Evolutionary conservation across 2,113 vertebrate species (phyloP), one percentile per base, ranked within the genome.

Genomic region (Coregonus clupeaformis): DNA sequence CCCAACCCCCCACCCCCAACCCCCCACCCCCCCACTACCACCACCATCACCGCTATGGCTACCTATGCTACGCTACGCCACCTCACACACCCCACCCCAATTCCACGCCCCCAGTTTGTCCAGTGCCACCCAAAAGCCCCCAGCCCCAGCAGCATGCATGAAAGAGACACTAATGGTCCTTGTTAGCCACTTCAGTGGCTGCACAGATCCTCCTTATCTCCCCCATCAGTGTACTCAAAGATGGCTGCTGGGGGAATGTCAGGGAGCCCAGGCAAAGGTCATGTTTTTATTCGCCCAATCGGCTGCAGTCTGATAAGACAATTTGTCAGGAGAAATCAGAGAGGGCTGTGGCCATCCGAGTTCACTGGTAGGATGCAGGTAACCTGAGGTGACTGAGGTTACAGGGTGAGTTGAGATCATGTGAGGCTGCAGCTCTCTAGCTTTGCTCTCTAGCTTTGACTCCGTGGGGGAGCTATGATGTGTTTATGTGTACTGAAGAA

Each of bases 141-240:
- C 64, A n/a, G 47, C 52, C 25, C 91, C 90, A 87, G 75, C 66
- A 73, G 72, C 89, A 90, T 88, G 93, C 95, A 96, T 96, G 94
- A 96, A 95, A 95, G 95, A 96, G 94, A 3, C 91, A 94, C 92
- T 97, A 97, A 97, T 96, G 94, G 95, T 77, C 88, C 94, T 94
- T 92, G 93, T 93, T 94, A 91, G 87, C 91, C 93, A 95, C 94
- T 95, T 90, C 91, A 92, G 92, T 92, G 91, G 93, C 94, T 94
- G 84, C 84, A 77, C 87, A 89, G 88, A 91, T 92, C 85, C 85
- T 45, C 77, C 91, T 89, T 93, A 93, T 93, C 91, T 80, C 6
- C 74, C 79, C 82, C 83, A 93, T 93, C 91, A 87, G 90, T 89
- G 89, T 91, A 89, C 81, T 66, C 72, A 36, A 71, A 90, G 89